Evolutionary conservation across 2,797 vertebrate genomes (phyloP), one percentile per base, ranked within the genome.

Genomic region (Syncerus caffer): DNA sequence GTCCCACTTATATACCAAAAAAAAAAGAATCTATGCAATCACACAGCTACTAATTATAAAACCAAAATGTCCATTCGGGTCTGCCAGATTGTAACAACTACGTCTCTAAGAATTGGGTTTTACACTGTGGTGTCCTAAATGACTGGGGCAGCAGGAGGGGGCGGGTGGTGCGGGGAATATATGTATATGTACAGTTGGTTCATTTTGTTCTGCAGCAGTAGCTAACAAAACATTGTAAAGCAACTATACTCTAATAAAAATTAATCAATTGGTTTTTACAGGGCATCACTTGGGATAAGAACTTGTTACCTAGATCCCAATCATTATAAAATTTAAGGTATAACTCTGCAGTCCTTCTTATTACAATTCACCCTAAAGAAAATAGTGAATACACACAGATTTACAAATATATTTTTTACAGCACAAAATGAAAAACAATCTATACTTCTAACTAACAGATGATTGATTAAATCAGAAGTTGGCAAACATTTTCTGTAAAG

Each of bases 281-380:
- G 23, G 27, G 25, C 14, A 88, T 42, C 42, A 34, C 19, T 78
- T 67, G 85, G 42, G 15, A 67, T 23, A 95, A 55, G 34, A 97
- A 82, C 78, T 57, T 55, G 51, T 50, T 57, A 92, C 79, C 50
- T 79, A 78, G 31, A 78, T 82, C 17, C 8, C 86, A 78, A 25
- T 13, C 8, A 71, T 71, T 71, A 13, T 57, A 47, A 83, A 90
- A 95, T 23, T 53, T 92, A 93, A 83, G 55, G 21, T 7, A 92
- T 19, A 31, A 50, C 11, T 67, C 23, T 53, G 55, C n/a, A 62
- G 13, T 93, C 53, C 25, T 25, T 76, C 45, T 29, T 80, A 62
- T 94, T 88, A 86, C 82, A 95, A 94, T 57, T 90, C 42, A 58
- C 50, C 57, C n/a, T 80, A 58, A 94, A 19, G 67, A 92, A 89